Evolutionary conservation across 2,888 invertebrate species (phyloP).

Genomic region (Poecilobothrus nobilitatus): DNA sequence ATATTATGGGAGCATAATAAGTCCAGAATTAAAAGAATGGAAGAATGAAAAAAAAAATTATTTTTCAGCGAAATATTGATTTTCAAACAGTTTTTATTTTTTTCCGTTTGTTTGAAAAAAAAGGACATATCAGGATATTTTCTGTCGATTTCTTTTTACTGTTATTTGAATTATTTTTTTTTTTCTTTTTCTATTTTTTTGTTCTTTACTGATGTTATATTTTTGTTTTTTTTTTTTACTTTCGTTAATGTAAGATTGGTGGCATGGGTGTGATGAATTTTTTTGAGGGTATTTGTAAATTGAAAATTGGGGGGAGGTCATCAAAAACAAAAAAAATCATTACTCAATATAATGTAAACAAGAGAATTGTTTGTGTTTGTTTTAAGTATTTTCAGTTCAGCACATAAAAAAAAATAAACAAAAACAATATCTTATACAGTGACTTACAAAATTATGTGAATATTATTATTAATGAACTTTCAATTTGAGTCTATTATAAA

Average conservation of each 20-base stretch:
- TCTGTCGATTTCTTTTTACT: slow-evolving; percentile 6
- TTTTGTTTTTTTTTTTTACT: not conserved
- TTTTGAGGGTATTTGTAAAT: too few species aligned
- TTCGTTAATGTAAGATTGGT: not conserved
- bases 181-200: not conserved
- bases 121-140: slow-evolving; percentile 5
- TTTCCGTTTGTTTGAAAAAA: not conserved
- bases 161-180: slow-evolving; percentile 2
- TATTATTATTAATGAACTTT: too few species aligned
- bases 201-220: not conserved
- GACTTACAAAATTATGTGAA: too few species aligned
- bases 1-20: not conserved
- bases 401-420: too few species aligned
- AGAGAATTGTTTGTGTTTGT: too few species aligned
- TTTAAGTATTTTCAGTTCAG: too few species aligned
- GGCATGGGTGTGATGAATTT: too few species aligned
- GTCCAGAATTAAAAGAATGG: not conserved
- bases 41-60: not conserved
- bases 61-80: slow-evolving; percentile 3
- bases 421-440: too few species aligned
- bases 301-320: too few species aligned
- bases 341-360: too few species aligned
- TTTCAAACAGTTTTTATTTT: not conserved
- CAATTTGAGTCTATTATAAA: too few species aligned
- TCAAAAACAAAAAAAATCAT: too few species aligned